Percentiles rank a stretch among this genome's conserved stretches.
Conservation (phyloP, 2,113 vertebrate genomes). For the Colossoma macropomum region DNA sequence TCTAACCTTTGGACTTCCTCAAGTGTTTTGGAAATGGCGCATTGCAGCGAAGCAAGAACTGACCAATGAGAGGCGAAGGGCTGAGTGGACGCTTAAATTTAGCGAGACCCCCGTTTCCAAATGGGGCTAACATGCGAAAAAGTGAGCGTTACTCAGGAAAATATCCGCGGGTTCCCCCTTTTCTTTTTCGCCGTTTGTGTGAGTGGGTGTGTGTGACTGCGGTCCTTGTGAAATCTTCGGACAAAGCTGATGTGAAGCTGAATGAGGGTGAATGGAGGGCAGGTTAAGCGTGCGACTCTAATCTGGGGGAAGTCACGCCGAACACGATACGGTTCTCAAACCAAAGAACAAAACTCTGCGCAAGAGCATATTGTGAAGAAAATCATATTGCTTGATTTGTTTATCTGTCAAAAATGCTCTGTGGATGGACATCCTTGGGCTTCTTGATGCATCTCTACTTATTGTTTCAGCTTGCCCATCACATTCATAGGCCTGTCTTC, state of each 20-base stretch:
- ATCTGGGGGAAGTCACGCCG: constrained; percentile 54
- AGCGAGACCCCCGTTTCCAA: constrained; percentile 41
- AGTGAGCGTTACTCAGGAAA: constrained; percentile 33
- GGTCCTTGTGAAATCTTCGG: constrained; percentile 68
- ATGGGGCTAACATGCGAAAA: constrained; percentile 47
- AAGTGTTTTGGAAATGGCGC: constrained; percentile 64
- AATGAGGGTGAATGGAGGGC: constrained; percentile 66
- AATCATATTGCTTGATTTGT: constrained; percentile 12
- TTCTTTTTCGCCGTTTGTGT: constrained; percentile 34
- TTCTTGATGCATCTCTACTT: neutral
- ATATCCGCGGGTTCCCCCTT: constrained; percentile 44
- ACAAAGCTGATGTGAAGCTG: constrained; percentile 73
- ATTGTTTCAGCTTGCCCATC: neutral
- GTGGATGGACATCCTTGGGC: neutral
- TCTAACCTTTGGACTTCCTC: constrained; percentile 59
- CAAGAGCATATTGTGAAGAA: constrained; percentile 30
- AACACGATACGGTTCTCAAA: constrained; percentile 50
- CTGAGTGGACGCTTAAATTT: constrained; percentile 54
- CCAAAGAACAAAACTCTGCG: constrained; percentile 56
- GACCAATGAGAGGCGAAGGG: constrained; percentile 55
- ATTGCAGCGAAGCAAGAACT: constrained; percentile 51
- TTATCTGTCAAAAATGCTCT: neutral
- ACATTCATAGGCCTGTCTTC: neutral
- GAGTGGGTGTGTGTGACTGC: constrained; percentile 65
- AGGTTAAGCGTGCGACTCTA: constrained; percentile 62